These are phyloP conservation scores for Leuctra nigra DNA, from an alignment of 2,888 invertebrate genomes.

Conservation along the genomic window DNA sequence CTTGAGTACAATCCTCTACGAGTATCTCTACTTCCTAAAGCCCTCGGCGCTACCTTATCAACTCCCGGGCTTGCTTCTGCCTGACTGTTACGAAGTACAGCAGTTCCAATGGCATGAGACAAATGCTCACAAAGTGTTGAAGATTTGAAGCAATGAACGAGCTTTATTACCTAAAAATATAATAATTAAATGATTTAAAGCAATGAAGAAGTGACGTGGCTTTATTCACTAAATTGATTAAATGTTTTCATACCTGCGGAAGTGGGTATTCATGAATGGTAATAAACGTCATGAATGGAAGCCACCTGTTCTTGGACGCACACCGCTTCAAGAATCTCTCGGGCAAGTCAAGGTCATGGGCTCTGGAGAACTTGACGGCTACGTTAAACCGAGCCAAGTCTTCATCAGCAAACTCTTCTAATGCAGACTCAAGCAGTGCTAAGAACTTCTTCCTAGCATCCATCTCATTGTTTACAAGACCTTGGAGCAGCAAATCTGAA, in stretches of 20 bases:
- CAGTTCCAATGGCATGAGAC: conserved; percentile 21
- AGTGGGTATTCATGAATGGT: conserved; percentile 64
- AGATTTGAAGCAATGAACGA: conserved; percentile 51
- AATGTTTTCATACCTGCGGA: conserved; percentile 43
- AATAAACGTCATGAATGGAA: conserved; percentile 59
- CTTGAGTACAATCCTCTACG: conserved; percentile 39
- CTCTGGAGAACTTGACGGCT: conserved; percentile 52
- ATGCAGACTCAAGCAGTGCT: conserved; percentile 19
- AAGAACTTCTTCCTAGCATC: conserved; percentile 9
- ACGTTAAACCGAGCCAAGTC: conserved; percentile 54
- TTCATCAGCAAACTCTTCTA: no score
- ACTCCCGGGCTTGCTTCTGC: no score
- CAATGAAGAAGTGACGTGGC: background rate
- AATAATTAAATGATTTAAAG: background rate
- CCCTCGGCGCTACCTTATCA: no score
- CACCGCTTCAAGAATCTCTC: conserved; percentile 52
- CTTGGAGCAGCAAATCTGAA: background rate
- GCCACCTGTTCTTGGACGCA: conserved; percentile 58
- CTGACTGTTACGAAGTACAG: background rate
- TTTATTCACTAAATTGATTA: background rate
- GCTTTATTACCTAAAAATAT: conserved; percentile 39
- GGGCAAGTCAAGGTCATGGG: conserved; percentile 52
- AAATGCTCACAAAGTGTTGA: conserved; percentile 54
- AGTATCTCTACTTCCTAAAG: conserved; percentile 35
- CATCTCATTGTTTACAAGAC: background rate